Evolutionary conservation across 2,113 vertebrate genomes (phyloP), one percentile per base, ranked within the genome.

Genomic region (Lycaon pictus): DNA sequence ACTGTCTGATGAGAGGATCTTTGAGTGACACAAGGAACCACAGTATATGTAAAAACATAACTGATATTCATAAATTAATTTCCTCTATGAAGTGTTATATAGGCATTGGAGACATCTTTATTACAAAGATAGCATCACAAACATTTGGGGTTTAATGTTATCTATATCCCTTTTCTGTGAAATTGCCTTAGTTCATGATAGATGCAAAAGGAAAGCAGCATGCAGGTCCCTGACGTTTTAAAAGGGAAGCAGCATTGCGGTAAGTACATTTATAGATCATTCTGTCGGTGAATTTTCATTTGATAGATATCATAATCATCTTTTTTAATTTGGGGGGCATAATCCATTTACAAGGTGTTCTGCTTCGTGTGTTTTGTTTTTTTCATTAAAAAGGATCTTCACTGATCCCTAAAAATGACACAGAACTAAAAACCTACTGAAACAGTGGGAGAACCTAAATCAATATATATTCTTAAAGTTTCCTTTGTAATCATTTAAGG

Each of bases 201-300:
- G 83, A 95, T 1, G 16, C 43, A 96, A 93, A 95, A 83, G 81
- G 60, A 81, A 95, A 71, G 43, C 51, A 93, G 23, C 37, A 88
- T 32, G 48, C 3, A 35, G 20, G 58, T 17, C 55, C 48, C 63
- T 92, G 20, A 88, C 51, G 53, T 84, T 90, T 84, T 77, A 25
- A 84, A 71, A 77, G 8, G n/a, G 13, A 93, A 94, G 48, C 16
- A 94, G 32, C 20, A 53, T 16, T 84, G 35, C 7, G 72, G 29
- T 72, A 91, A 94, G 43, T 72, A 71, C n/a, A 89, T 43, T 74
- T 72, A 55, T 2, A 89, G 58, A 29, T 87, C 11, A 65, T 84
- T 72, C 71, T 51, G 23, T 51, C 55, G 3, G 8, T 37, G 88
- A 84, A 94, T 82, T 95, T 92, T 89, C 90, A 93, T 95, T 67